A percentile compares a stretch with the other conserved stretches of the same genome.
These are phyloP conservation scores for Holotrichia oblita DNA, from an alignment of 1,140 invertebrate species.

Conservation along the genomic window DNA sequence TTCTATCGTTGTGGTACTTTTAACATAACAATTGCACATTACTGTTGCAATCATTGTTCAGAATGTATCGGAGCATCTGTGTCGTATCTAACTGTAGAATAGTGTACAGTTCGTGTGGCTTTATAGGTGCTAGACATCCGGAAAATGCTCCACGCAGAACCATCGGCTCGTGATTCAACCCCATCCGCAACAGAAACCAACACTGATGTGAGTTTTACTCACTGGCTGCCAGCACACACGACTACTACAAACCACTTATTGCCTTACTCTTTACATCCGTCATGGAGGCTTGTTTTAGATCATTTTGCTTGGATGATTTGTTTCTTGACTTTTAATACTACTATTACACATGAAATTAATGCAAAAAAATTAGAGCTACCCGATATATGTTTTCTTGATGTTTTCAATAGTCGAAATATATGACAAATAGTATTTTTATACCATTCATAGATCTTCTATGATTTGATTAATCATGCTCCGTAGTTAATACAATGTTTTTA, in stretches of 20 bases:
- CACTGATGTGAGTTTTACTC: slow-evolving; percentile 56
- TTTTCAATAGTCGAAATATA: neutral
- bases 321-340: slow-evolving; percentile 19
- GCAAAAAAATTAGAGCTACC: neutral
- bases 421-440: no score
- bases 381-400: neutral
- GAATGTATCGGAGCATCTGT: slow-evolving; percentile 34
- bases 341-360: neutral
- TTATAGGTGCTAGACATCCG: slow-evolving; percentile 41
- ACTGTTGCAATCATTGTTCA: slow-evolving; percentile 25
- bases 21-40: slow-evolving; percentile 19
- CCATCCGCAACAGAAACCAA: slow-evolving; percentile 48
- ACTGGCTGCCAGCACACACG: slow-evolving; percentile 23
- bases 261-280: slow-evolving; percentile 20
- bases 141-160: slow-evolving; percentile 44
- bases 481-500: no score
- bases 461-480: no score
- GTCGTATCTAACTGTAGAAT: slow-evolving; percentile 39
- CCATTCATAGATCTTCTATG: no score
- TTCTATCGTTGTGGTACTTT: neutral
- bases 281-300: slow-evolving; percentile 33
- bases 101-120: slow-evolving; percentile 41
- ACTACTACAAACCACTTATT: slow-evolving; percentile 35
- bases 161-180: slow-evolving; percentile 43
- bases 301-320: slow-evolving; percentile 34